Conservation (phyloP, 2,797 vertebrate genomes). For the Leuciscus waleckii region DNA sequence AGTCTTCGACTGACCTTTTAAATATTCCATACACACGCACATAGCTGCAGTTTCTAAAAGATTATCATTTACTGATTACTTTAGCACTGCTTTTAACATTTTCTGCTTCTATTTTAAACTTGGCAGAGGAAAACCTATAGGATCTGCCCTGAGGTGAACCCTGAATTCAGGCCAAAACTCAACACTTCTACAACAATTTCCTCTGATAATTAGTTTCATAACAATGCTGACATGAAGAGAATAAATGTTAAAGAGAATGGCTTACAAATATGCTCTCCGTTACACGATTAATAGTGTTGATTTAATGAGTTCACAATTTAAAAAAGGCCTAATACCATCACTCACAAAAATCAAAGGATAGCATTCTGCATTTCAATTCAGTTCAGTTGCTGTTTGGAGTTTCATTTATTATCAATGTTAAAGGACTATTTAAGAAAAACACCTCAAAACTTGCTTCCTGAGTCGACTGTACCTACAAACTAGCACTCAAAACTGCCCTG, state of each 20-base stretch:
- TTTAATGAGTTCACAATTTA: not conserved
- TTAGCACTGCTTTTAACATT: not conserved
- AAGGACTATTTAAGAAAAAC: not conserved
- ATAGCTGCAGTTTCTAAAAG: not conserved
- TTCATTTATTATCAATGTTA: not conserved
- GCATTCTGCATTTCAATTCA: not conserved
- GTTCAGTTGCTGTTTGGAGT: not conserved
- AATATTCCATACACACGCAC: not conserved
- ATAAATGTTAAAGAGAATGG: not conserved
- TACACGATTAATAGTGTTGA: not conserved
- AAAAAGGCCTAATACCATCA: not conserved
- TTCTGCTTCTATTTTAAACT: slow-evolving; percentile 3
- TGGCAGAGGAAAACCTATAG: not conserved
- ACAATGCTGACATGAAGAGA: not conserved
- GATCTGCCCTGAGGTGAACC: slow-evolving; percentile 13
- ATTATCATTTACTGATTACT: not conserved
- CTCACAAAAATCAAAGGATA: not conserved
- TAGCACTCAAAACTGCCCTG: not conserved
- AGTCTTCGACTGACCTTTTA: not conserved
- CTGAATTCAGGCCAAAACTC: slow-evolving; percentile 11
- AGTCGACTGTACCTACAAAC: not conserved
- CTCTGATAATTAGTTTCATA: slow-evolving; percentile 23
- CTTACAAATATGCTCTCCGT: slow-evolving; percentile 14
- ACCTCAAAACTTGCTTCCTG: not conserved
- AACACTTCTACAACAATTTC: slow-evolving; percentile 5